phyloP scores from a whole-genome alignment of 2,113 vertebrate genomes.

The Egretta garzetta region DNA sequence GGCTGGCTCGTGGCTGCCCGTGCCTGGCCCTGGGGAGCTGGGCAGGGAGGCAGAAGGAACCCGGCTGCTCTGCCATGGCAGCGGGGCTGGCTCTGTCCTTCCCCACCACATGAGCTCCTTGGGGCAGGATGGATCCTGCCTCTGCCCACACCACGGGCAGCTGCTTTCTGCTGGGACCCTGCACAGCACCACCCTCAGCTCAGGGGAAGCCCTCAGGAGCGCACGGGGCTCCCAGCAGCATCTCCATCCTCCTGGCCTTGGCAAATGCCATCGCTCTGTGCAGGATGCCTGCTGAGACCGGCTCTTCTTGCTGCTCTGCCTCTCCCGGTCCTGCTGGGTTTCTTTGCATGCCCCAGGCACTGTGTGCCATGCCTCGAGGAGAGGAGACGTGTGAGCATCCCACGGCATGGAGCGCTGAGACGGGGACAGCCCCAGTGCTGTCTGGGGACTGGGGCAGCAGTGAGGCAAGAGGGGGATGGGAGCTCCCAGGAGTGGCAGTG shows the following conservation, averaged over 20 bases:
- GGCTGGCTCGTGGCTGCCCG: background rate
- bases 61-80: background rate
- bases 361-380: background rate
- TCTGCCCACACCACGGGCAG: background rate
- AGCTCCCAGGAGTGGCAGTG: background rate
- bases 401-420: background rate
- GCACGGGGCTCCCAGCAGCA: background rate
- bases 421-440: background rate
- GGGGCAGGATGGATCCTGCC: background rate
- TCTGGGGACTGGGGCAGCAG: background rate
- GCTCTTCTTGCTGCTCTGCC: background rate
- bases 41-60: background rate
- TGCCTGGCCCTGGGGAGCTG: background rate
- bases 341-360: background rate
- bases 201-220: background rate
- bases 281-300: background rate
- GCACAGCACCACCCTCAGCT: background rate
- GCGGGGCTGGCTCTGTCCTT: background rate
- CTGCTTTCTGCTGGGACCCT: background rate
- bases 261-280: background rate
- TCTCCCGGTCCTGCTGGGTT: background rate
- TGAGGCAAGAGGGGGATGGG: accelerated
- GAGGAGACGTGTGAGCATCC: background rate
- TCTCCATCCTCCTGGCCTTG: background rate
- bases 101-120: background rate